Evolutionary conservation across 2,888 invertebrate genomes (phyloP).

Genomic region (Himalopsyche anomala): DNA sequence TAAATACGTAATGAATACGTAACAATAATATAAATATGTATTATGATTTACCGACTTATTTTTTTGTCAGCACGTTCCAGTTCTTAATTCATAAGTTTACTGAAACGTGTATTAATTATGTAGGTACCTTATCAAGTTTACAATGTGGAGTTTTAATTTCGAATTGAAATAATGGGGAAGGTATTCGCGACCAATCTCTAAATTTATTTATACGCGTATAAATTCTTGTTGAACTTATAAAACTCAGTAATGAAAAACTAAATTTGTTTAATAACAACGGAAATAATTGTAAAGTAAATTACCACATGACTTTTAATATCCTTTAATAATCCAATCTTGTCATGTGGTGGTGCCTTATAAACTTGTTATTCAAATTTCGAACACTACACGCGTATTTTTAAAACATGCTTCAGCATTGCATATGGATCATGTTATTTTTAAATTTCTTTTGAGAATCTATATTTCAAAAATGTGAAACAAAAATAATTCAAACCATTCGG

Average conservation of each 20-base stretch:
- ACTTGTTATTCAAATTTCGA: conserved; percentile 33
- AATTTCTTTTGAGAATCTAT: not conserved
- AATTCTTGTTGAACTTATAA: too few species aligned
- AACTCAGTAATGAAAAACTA: too few species aligned
- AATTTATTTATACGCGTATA: too few species aligned
- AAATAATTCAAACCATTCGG: too few species aligned
- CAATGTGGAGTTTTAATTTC: conserved; percentile 27
- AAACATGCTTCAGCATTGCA: not conserved
- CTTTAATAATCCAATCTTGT: not conserved
- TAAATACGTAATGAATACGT: conserved; percentile 43
- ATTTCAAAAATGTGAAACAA: too few species aligned
- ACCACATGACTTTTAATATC: not conserved
- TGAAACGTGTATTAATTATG: not conserved
- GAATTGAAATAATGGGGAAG: conserved; percentile 52
- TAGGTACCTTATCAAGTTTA: conserved; percentile 37
- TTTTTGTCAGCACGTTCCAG: not conserved
- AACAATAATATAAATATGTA: not conserved
- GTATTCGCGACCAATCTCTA: not conserved
- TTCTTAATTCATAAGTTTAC: not conserved
- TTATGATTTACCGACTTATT: not conserved
- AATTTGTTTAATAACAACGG: too few species aligned
- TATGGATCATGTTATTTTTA: conserved; percentile 28
- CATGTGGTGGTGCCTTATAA: conserved; percentile 11
- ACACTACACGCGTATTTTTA: conserved; percentile 21
- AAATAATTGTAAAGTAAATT: too few species aligned